A percentile compares a stretch with the other conserved stretches of the same genome.
phyloP scores from a whole-genome alignment of 2,797 vertebrate species.

The Merluccius polli region DNA sequence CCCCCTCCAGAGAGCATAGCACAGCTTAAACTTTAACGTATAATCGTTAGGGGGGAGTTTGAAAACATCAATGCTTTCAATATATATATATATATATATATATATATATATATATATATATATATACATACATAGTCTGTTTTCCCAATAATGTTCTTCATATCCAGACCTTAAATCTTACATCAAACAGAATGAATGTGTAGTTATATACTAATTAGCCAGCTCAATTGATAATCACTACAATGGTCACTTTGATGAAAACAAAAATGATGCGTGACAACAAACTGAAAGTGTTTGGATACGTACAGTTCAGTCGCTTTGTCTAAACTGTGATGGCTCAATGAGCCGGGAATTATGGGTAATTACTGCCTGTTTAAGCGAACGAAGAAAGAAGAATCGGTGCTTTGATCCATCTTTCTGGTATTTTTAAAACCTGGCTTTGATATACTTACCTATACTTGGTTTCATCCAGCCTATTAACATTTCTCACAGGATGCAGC shows the following conservation, averaged over 20 bases:
- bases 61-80: constrained; percentile 26
- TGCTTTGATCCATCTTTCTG: constrained; percentile 16
- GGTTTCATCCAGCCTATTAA: constrained; percentile 7
- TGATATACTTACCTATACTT: background rate
- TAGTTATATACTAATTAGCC: background rate
- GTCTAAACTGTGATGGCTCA: constrained; percentile 2
- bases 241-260: background rate
- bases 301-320: background rate
- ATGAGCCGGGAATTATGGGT: constrained; percentile 22
- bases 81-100: constrained; percentile 20
- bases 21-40: constrained; percentile 30
- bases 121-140: no score
- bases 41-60: constrained; percentile 30
- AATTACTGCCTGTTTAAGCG: constrained; percentile 21
- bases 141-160: constrained; percentile 1
- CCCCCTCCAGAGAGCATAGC: constrained; percentile 26
- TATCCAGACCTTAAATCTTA: constrained; percentile 13
- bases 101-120: constrained; percentile 26
- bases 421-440: constrained; percentile 6
- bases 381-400: background rate
- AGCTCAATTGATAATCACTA: background rate
- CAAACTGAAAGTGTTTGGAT: background rate
- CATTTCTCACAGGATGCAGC: background rate
- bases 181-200: constrained; percentile 7
- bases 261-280: background rate